These are phyloP conservation scores for Ceuthmochares aereus DNA, from an alignment of 2,113 vertebrate genomes.

Conservation along the genomic window DNA sequence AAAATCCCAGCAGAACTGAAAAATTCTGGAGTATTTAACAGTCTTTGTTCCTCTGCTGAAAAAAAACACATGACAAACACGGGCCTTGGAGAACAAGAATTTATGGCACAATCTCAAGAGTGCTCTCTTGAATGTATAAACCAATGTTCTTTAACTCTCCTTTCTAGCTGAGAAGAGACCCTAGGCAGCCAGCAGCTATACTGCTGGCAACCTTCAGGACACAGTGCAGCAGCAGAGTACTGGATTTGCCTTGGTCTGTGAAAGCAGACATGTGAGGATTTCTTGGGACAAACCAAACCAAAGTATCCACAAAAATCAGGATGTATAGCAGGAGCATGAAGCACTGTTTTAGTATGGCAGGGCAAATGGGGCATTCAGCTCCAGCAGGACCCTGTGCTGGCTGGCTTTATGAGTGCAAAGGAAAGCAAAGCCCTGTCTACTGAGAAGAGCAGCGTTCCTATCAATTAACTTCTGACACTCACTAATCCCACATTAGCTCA, in stretches of 20 bases:
- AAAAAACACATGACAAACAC: background rate
- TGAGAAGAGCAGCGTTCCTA: background rate
- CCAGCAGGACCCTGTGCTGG: background rate
- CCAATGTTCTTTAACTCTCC: background rate
- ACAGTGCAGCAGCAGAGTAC: background rate
- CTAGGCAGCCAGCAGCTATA: background rate
- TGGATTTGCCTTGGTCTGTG: background rate
- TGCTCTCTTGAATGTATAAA: background rate
- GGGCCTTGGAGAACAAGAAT: background rate
- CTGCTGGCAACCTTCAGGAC: background rate
- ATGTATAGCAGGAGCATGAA: background rate
- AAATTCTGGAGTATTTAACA: background rate
- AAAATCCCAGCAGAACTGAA: background rate
- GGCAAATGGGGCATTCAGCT: background rate
- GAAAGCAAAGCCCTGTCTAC: background rate
- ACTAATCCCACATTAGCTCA: background rate
- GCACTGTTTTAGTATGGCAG: background rate
- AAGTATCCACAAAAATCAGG: background rate
- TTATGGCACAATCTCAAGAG: background rate
- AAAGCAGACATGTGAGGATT: background rate
- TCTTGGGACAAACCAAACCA: background rate
- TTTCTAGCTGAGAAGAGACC: background rate
- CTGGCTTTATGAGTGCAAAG: background rate
- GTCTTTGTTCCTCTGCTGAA: background rate
- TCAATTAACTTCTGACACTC: background rate